Base-by-base conservation (phyloP, 2,797 vertebrate species). In the Leontopithecus rosalia region DNA sequence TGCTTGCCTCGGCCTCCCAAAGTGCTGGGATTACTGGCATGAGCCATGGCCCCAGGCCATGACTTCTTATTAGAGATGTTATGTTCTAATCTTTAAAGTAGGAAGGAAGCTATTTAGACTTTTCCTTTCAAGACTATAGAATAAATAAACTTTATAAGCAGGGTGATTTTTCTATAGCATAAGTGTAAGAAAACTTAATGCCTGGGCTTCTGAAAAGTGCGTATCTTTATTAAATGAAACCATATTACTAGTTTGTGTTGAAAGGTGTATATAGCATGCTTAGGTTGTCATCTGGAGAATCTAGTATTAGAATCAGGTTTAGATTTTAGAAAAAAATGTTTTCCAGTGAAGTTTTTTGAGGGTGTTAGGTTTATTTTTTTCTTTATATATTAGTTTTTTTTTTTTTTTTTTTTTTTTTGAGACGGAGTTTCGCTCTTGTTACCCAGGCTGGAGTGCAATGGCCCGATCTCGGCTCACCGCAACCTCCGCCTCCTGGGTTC, bases 61-160 rank as follows among this genome's bases (percentile, higher is more conserved):
- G 17, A 73, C 55, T 87, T 96, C 14, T 57, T 87, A 13, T 14
- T 91, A 67, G 48, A 76, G 43, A 86, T 4, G 5, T 13, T 88
- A 15, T n/a, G 5, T 86, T 93, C 58, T 91, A 75, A 75, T 94
- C 30, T n/a, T 77, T 48, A 75, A 70, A 64, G 61, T 72, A 88
- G 73, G 88, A 97, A 90, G 86, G 61, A 92, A 88, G 33, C 20
- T 80, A 17, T 61, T 81, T 80, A 50, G 33, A 76, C 57, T 80
- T 90, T 88, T 70, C 88, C 80, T 90, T 96, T 83, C 61, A 52
- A 52, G 61, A 50, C 64, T 75, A 10, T 55, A 67, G 84, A 93
- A 79, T 91, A 73, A 89, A 61, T 58, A 70, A 86, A 48, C 50
- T 92, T 94, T 43, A 55, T 30, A 95, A 36, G 30, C 30, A 80